Percentiles rank a stretch among this genome's conserved stretches.
Conservation (phyloP, 2,113 vertebrate species). For the Lathamus discolor region DNA sequence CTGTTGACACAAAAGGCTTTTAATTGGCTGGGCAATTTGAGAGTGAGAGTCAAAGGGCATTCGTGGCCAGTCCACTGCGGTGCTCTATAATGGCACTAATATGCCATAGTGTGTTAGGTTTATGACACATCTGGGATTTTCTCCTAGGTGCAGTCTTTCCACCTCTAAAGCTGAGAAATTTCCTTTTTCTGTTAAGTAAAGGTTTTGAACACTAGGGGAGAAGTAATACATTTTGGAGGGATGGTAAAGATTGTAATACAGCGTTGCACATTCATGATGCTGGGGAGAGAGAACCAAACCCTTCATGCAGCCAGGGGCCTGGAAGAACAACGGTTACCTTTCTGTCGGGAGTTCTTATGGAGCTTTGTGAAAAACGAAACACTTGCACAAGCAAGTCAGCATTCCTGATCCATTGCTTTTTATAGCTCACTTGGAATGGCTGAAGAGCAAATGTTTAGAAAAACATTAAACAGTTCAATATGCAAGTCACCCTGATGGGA, state of each 20-base stretch:
- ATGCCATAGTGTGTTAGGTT: fast-evolving
- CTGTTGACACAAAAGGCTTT: neutral
- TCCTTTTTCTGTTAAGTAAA: neutral
- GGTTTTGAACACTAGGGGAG: neutral
- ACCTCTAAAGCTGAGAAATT: neutral
- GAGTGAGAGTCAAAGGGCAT: too few relatives aligned
- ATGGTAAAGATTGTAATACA: neutral
- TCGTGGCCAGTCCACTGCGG: neutral
- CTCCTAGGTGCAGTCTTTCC: neutral
- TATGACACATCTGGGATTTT: fast-evolving
- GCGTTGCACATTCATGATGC: neutral
- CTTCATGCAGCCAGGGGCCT: neutral
- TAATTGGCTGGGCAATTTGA: neutral
- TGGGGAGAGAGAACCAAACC: neutral
- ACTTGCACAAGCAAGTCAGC: fast-evolving
- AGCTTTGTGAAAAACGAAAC: neutral
- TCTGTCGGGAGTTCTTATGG: neutral
- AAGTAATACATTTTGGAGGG: neutral
- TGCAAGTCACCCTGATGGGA: neutral
- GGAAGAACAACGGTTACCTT: neutral
- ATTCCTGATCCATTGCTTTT: neutral
- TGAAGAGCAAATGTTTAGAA: neutral
- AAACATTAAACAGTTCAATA: neutral
- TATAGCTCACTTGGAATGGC: neutral
- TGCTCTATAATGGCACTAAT: too few relatives aligned